phyloP scores from a whole-genome alignment of 2,888 invertebrate genomes.

The Lepetodrilus schrolli region DNA sequence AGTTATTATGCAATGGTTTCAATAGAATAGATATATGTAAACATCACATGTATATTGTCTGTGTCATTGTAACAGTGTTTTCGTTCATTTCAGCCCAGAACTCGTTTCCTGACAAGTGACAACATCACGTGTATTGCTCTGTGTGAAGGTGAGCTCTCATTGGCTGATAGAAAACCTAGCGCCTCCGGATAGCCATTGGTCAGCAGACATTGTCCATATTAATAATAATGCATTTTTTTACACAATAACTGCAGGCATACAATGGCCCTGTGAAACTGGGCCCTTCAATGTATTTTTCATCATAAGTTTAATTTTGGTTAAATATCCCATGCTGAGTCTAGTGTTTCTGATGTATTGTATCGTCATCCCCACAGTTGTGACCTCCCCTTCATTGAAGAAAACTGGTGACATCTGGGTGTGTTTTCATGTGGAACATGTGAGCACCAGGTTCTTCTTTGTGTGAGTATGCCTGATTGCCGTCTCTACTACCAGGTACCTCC shows the following conservation, averaged over 20 bases:
- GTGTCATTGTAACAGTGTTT: background rate
- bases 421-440: conserved; percentile 64
- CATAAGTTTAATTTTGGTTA: too few relatives aligned
- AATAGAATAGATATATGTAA: too few relatives aligned
- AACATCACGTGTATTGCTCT: conserved; percentile 67
- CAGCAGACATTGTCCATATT: too few relatives aligned
- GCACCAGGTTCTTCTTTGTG: conserved; percentile 73
- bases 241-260: background rate
- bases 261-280: background rate
- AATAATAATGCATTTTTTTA: too few relatives aligned
- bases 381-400: conserved; percentile 57
- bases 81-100: conserved; percentile 35
- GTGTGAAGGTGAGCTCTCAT: conserved; percentile 67
- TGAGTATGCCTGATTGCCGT: conserved; percentile 58
- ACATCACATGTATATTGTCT: background rate
- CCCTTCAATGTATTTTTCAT: too few relatives aligned
- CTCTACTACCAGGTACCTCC: too few relatives aligned
- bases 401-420: conserved; percentile 64
- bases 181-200: too few relatives aligned
- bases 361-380: conserved; percentile 65
- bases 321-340: too few relatives aligned
- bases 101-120: conserved; percentile 55
- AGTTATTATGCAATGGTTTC: too few relatives aligned
- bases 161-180: too few relatives aligned
- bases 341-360: too few relatives aligned